These are phyloP conservation scores for Raja brachyura DNA, from an alignment of 2,113 vertebrate species.

Conservation along the genomic window DNA sequence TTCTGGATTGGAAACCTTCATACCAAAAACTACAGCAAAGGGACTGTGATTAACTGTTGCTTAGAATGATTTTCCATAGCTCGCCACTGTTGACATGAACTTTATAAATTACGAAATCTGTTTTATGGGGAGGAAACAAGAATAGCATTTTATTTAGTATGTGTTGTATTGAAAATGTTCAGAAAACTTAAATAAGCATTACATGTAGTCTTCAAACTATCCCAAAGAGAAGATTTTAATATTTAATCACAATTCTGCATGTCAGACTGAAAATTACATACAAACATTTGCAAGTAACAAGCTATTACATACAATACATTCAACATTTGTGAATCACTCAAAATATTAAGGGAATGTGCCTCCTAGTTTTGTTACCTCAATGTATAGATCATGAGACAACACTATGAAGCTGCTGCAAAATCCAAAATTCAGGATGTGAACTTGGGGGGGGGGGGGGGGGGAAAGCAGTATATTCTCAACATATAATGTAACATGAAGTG, in stretches of 20 bases:
- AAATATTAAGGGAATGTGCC: not conserved
- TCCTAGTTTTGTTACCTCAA: conserved; percentile 8
- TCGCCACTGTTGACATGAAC: too few relatives aligned
- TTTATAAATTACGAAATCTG: not conserved
- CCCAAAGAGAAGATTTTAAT: not conserved
- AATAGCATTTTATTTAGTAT: not conserved
- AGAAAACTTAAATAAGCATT: not conserved
- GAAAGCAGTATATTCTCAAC: not conserved
- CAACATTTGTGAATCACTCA: not conserved
- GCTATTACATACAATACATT: too few relatives aligned
- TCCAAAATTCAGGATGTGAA: not conserved
- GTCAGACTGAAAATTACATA: not conserved
- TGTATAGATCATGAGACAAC: not conserved
- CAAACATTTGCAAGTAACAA: not conserved
- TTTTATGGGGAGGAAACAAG: not conserved
- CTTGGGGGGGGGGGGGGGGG: accelerated
- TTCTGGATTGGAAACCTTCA: too few relatives aligned
- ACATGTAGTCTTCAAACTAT: not conserved
- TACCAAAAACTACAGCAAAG: too few relatives aligned
- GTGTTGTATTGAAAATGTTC: not conserved
- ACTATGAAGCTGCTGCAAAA: not conserved
- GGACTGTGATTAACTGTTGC: too few relatives aligned
- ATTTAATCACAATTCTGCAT: not conserved
- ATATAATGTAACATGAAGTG: not conserved
- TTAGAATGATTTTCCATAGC: too few relatives aligned